Evolutionary conservation across 2,113 vertebrate species (phyloP), one percentile per base, ranked within the genome.

Genomic region (Oreochromis spilurus): DNA sequence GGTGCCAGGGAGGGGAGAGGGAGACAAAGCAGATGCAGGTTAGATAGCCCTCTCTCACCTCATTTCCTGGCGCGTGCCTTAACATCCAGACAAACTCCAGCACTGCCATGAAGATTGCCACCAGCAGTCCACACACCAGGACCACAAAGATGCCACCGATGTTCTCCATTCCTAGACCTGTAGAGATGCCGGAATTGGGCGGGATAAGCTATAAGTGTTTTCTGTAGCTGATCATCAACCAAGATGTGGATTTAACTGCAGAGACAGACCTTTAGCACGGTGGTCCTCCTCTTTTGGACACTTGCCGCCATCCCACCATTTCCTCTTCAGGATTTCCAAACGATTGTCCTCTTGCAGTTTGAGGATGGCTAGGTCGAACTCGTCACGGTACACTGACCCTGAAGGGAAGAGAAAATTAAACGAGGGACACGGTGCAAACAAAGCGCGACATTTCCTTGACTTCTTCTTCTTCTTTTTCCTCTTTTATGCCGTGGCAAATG

Each of bases 101-200:
- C 97, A 99, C 97, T 11, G 99, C 99, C 97, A 99, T 99, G 95
- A 99, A 97, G 96, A 99, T 98, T 55, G 99, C 99, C 95, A 99
- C 97, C 92, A 99, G 97, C 93, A 99, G 96, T 84, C 99, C 99
- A 88, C 99, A 99, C 94, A 99, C 98, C 94, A 99, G 97, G 95
- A 99, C 99, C 95, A 99, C 98, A 13, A 99, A 99, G 96, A 99
- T 99, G 79, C 99, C 99, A 31, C 98, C 99, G 24, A 99, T 99
- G 87, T 99, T 99, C 96, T 99, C 98, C 98, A 99, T 99, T 34
- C 99, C 99, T 85, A 99, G 96, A 86, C 99, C 99, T 99, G 84
- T 36, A 62, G 53, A 62, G 36, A 85, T 13, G 1, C 52, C 9
- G 17, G 38, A 17, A 45, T 8, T 4, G 10, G 24, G 34, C 3